phyloP scores from a whole-genome alignment of 92 coral and sea anemone genomes.

The Porites rus region DNA sequence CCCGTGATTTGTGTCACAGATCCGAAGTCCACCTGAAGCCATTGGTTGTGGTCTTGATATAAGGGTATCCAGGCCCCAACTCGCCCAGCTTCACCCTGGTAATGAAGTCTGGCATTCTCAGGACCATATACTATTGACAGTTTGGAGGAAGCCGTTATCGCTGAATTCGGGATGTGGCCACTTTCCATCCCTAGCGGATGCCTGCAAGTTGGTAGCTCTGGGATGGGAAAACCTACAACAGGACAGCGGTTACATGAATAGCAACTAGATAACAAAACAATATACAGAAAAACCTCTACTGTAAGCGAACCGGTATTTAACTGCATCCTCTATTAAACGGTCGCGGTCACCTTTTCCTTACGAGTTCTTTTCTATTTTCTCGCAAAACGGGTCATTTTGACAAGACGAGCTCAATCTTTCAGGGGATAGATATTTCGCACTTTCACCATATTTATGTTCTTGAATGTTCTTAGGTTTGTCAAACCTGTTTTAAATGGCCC shows the following conservation, averaged over 20 bases:
- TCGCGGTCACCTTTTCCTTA: too few relatives aligned
- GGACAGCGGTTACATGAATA: not conserved
- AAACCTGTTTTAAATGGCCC: too few relatives aligned
- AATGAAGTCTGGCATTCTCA: constrained; percentile 36
- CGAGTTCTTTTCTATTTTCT: too few relatives aligned
- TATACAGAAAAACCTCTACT: too few relatives aligned
- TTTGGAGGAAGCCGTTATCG: constrained; percentile 18
- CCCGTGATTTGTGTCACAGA: constrained; percentile 12
- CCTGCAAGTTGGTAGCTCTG: constrained; percentile 7
- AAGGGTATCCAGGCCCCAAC: constrained; percentile 27
- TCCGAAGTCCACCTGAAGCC: constrained; percentile 56
- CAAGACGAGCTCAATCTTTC: too few relatives aligned
- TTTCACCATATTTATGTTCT: too few relatives aligned
- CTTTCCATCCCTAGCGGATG: constrained; percentile 29
- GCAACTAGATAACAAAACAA: too few relatives aligned
- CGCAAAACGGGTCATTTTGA: too few relatives aligned
- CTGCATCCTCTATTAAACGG: too few relatives aligned
- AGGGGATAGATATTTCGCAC: too few relatives aligned
- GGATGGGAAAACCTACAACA: constrained; percentile 12
- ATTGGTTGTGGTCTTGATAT: not conserved
- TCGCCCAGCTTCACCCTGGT: not conserved
- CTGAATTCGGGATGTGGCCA: constrained; percentile 3
- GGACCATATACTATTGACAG: not conserved
- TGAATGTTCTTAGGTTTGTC: too few relatives aligned
- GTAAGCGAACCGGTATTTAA: too few relatives aligned